These are phyloP conservation scores for Parnassius mnemosyne DNA, from an alignment of 2,888 invertebrate species.

Conservation along the genomic window DNA sequence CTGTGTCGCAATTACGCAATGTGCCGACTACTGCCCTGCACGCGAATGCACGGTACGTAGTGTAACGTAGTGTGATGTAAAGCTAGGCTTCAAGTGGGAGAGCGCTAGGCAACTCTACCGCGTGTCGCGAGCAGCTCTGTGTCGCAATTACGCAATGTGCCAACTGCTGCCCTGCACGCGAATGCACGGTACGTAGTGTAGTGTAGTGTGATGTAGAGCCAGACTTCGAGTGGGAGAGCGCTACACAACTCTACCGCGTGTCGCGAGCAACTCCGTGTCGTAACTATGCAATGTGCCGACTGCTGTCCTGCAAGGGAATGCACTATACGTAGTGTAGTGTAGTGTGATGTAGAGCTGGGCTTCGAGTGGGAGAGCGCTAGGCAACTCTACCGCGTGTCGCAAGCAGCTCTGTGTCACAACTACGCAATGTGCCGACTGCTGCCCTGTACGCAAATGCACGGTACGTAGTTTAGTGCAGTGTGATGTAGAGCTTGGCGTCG, in stretches of 20 bases:
- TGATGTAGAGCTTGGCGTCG: no score
- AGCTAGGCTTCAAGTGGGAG: constrained; percentile 44
- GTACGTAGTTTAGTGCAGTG: constrained; percentile 3
- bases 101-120: constrained; percentile 43
- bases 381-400: constrained; percentile 30
- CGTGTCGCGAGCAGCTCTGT: constrained; percentile 60
- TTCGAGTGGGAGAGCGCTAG: constrained; percentile 42
- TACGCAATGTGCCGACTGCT: no score
- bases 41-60: no score
- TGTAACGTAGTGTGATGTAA: constrained; percentile 31
- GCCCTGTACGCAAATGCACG: background rate
- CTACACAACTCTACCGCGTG: constrained; percentile 48
- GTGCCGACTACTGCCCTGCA: no score
- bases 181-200: no score
- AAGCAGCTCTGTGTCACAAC: no score
- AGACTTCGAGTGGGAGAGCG: constrained; percentile 43
- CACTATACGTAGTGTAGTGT: no score
- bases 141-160: constrained; percentile 61
- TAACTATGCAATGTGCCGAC: constrained; percentile 59
- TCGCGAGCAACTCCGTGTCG: constrained; percentile 60
- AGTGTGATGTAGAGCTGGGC: constrained; percentile 39
- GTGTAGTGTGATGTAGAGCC: constrained; percentile 36
- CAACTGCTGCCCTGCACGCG: constrained; percentile 30
- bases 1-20: no score
- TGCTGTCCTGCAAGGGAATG: background rate